Conservation (phyloP, 2,797 vertebrate species). For the Mormyrus proboscirostris region DNA sequence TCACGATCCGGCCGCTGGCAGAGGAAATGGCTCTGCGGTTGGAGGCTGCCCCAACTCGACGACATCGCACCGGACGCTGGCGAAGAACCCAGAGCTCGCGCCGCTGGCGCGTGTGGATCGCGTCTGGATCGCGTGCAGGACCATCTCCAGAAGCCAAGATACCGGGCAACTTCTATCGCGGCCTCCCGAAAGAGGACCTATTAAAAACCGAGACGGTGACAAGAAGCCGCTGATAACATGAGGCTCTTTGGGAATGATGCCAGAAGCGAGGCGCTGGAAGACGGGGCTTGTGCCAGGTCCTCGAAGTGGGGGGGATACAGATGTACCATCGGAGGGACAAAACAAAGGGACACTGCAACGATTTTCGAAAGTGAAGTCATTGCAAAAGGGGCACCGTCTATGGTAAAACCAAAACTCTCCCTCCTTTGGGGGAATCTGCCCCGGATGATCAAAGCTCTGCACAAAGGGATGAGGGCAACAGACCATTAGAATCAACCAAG, state of each 20-base stretch:
- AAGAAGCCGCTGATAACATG: background rate
- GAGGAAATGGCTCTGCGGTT: slow-evolving; percentile 26
- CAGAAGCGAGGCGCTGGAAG: background rate
- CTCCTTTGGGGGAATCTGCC: background rate
- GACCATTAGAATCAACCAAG: slow-evolving; percentile 1
- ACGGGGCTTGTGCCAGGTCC: background rate
- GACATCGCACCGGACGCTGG: slow-evolving; percentile 46
- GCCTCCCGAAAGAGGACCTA: background rate
- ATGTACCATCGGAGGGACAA: background rate
- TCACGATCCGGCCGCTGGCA: slow-evolving; percentile 36
- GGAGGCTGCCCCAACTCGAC: slow-evolving; percentile 34
- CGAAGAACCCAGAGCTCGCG: slow-evolving; percentile 12
- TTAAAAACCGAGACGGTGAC: background rate
- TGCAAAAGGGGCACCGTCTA: background rate
- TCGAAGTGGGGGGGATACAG: background rate
- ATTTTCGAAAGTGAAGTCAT: background rate
- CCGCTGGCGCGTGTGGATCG: background rate
- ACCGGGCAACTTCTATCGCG: slow-evolving; percentile 28
- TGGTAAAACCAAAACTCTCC: slow-evolving; percentile 6
- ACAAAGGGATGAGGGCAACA: background rate
- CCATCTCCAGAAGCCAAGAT: background rate
- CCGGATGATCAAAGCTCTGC: background rate
- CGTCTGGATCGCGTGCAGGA: background rate
- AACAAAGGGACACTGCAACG: background rate
- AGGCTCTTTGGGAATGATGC: background rate